Conservation (phyloP, 1,140 invertebrate genomes). For the Leptinotarsa lineolata region DNA sequence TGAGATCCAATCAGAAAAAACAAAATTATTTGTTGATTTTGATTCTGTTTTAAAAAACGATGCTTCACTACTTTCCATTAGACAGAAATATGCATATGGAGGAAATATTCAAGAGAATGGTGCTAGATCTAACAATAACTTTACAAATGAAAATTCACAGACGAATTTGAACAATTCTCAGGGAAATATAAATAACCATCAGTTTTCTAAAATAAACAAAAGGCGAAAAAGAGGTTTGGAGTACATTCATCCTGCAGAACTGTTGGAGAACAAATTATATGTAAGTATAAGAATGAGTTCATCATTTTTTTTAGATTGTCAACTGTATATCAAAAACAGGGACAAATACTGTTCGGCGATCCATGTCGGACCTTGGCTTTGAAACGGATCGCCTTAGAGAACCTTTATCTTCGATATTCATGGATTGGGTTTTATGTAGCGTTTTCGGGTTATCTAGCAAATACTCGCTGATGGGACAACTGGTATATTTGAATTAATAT, state of each 20-base stretch:
- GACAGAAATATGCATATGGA: neutral
- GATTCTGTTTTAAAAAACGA: neutral
- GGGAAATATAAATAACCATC: neutral
- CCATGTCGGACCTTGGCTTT: too few relatives aligned
- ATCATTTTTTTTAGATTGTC: too few relatives aligned
- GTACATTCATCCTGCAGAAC: conserved; percentile 21
- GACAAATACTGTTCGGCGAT: too few relatives aligned
- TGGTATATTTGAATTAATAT: too few relatives aligned
- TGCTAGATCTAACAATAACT: neutral
- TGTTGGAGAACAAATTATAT: conserved; percentile 12
- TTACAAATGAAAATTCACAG: neutral
- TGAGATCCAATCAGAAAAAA: neutral
- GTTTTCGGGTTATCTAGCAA: too few relatives aligned
- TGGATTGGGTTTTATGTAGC: too few relatives aligned
- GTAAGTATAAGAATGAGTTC: neutral
- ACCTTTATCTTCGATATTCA: too few relatives aligned
- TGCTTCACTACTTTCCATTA: neutral
- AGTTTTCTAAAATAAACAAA: neutral
- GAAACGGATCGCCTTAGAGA: too few relatives aligned
- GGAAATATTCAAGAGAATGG: neutral
- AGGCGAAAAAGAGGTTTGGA: neutral
- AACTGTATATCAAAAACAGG: too few relatives aligned
- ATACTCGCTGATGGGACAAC: too few relatives aligned
- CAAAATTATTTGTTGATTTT: conserved; percentile 13
- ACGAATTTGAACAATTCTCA: neutral